Evolutionary conservation across 2,797 vertebrate species (phyloP), one percentile per base, ranked within the genome.

Genomic region (Chelon auratus): DNA sequence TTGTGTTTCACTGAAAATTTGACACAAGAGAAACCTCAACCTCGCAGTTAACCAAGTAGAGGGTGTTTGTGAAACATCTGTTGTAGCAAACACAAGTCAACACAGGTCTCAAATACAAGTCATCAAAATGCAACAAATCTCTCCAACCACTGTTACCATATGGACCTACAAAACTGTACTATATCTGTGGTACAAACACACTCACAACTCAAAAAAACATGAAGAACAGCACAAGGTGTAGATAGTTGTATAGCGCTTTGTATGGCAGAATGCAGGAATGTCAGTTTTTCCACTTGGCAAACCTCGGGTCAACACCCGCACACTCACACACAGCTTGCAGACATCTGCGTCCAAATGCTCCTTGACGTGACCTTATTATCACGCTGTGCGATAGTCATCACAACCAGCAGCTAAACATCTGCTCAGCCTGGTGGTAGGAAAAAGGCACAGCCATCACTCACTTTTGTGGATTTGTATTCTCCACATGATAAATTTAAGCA

Each of bases 361-460:
- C 74, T 83, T 84, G 66, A 79, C 59, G 63, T 85, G 81, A 83
- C 83, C 85, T 87, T 84, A 81, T 87, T 77, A 77, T 81, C 81
- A 72, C 68, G 81, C 84, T 86, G 84, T 72, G 70, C 71, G 70
- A 78, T 47, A 68, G 80, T 77, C 74, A 61, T 81, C 75, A 74
- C 72, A 73, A 89, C 83, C 73, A 86, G 75, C 82, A 86, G 85
- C 81, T 80, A 47, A 86, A 87, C 85, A 83, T 84, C 80, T 87
- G 87, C 47, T 67, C 53, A 62, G 74, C 85, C 73, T 64, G 75
- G 80, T 84, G 83, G 73, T 47, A 17, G 52, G 26, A 47, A 58
- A 33, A 3, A 68, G 50, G 37, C 57, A 55, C 47, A 50, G 17
- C 58, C 20, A 58, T 68, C 52, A 67, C 61, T 72, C 9, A 14